These are phyloP conservation scores for Crax fasciolata DNA, from an alignment of 2,797 vertebrate species.

Conservation along the genomic window DNA sequence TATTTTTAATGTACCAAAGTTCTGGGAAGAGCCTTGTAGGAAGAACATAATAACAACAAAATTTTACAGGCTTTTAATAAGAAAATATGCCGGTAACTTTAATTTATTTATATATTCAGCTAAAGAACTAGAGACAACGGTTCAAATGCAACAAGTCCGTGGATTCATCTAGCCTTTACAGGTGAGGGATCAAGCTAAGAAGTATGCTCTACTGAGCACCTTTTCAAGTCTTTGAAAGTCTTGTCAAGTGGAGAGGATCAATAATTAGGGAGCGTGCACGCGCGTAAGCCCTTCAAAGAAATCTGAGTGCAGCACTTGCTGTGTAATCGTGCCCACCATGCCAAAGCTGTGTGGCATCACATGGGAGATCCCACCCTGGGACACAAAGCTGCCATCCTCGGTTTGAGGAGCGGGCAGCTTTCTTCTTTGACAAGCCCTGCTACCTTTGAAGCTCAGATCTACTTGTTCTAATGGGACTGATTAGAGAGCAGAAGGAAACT, in stretches of 20 bases:
- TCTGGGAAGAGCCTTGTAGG: not conserved
- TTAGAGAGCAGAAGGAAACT: constrained; percentile 44
- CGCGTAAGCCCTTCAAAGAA: not conserved
- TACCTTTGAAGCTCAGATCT: constrained; percentile 50
- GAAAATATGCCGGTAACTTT: not conserved
- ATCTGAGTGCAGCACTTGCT: not conserved
- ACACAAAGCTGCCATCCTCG: not conserved
- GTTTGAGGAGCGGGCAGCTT: not conserved
- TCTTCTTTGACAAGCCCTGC: constrained; percentile 10
- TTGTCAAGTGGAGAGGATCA: not conserved
- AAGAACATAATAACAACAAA: not conserved
- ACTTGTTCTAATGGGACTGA: constrained; percentile 44
- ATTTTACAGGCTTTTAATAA: not conserved
- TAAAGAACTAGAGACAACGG: not conserved
- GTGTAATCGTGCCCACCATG: not conserved
- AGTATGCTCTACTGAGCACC: not conserved
- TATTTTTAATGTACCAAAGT: not conserved
- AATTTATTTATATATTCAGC: not conserved
- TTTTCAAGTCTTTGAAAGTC: constrained; percentile 26
- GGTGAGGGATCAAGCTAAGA: not conserved
- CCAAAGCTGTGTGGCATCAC: not conserved
- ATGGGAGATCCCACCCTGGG: not conserved
- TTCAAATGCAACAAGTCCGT: not conserved
- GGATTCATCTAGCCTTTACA: not conserved
- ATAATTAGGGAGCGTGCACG: not conserved